Evolutionary conservation across 2,888 invertebrate genomes (phyloP).

Genomic region (Caenorhabditis sp.): DNA sequence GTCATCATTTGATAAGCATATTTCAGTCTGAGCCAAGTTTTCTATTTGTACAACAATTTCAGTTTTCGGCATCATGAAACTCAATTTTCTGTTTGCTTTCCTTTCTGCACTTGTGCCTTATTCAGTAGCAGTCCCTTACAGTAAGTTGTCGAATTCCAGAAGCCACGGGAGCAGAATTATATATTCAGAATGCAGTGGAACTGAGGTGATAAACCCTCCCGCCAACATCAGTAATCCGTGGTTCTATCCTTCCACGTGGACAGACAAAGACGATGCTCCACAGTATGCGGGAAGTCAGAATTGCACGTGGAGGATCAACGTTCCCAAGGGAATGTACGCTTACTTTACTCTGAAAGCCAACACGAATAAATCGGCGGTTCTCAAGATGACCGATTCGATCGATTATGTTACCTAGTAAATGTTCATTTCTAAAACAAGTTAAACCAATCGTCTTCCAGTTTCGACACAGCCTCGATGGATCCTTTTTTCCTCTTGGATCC

Average conservation of each 20-base stretch:
- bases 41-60: neutral
- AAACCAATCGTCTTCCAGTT: neutral
- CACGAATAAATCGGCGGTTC: neutral
- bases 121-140: constrained; percentile 16
- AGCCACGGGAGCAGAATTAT: neutral
- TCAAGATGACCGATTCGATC: constrained; percentile 15
- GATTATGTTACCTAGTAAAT: constrained; percentile 18
- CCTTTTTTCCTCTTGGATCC: constrained; percentile 22
- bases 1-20: constrained; percentile 2
- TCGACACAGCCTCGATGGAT: neutral
- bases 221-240: constrained; percentile 11
- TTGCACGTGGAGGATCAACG: constrained; percentile 37
- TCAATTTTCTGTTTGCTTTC: neutral
- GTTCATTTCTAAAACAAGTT: neutral
- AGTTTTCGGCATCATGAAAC: neutral
- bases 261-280: neutral
- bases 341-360: constrained; percentile 3
- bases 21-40: neutral
- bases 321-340: constrained; percentile 23
- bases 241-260: constrained; percentile 13
- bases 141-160: constrained; percentile 2
- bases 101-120: neutral
- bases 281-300: constrained; percentile 28
- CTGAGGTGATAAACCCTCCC: constrained; percentile 21
- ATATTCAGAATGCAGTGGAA: constrained; percentile 16